A percentile compares a stretch with the other conserved stretches of the same genome.
Evolutionary conservation across 2,113 vertebrate species (phyloP).

Genomic region (Cinclus cinclus): DNA sequence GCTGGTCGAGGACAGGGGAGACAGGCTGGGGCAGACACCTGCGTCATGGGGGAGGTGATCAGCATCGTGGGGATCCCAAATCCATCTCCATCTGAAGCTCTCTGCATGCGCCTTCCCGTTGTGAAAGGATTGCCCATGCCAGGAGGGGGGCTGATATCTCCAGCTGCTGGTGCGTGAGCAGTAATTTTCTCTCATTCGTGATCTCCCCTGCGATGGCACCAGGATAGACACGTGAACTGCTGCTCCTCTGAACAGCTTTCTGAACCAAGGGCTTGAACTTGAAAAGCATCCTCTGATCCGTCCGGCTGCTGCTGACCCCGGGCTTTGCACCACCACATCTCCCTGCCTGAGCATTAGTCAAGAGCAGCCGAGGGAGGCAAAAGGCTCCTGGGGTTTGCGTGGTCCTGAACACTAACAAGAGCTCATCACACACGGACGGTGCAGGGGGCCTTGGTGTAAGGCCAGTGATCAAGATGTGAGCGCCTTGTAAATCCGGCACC

Average conservation of each 20-base stretch:
- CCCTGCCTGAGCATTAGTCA: neutral
- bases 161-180: neutral
- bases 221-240: neutral
- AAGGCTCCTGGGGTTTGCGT: fast-evolving
- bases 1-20: neutral
- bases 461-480: neutral
- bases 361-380: neutral
- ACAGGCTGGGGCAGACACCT: neutral
- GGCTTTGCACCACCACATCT: fast-evolving
- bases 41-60: fast-evolving
- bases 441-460: neutral
- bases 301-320: neutral
- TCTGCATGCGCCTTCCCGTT: fast-evolving
- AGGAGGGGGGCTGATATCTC: neutral
- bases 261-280: neutral
- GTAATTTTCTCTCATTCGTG: neutral
- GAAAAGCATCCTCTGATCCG: neutral
- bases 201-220: neutral
- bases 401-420: neutral
- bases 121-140: neutral
- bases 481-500: constrained; percentile 6
- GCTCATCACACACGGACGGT: fast-evolving
- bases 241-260: neutral
- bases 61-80: neutral
- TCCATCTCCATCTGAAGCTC: neutral